Conservation (phyloP, 2,797 vertebrate genomes). For the Phaenicophaeus curvirostris region DNA sequence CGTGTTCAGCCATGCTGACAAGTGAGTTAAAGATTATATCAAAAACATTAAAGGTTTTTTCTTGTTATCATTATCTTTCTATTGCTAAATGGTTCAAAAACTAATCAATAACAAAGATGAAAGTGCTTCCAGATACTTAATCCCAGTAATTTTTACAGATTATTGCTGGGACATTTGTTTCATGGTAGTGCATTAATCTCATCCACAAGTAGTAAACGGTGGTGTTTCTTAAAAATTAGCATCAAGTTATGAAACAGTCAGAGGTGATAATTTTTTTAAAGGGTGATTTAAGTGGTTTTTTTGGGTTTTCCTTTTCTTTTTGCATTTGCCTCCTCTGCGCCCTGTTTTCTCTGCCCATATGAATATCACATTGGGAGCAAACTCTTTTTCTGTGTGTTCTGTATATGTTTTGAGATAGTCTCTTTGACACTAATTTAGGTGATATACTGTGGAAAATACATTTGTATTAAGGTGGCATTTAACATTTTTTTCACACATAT, state of each 20-base stretch:
- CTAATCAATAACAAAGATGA: background rate
- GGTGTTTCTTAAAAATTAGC: background rate
- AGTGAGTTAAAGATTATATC: background rate
- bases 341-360: background rate
- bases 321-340: background rate
- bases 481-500: background rate
- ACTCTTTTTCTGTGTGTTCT: background rate
- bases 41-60: background rate
- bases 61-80: background rate
- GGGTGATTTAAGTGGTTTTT: background rate
- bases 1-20: background rate
- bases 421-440: background rate
- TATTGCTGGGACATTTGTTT: background rate
- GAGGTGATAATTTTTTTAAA: background rate
- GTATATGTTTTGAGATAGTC: background rate
- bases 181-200: background rate
- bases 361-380: background rate
- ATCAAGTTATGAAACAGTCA: background rate
- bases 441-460: background rate
- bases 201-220: background rate
- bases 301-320: background rate
- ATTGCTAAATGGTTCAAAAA: background rate
- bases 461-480: background rate
- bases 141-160: background rate
- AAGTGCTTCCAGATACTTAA: background rate